Evolutionary conservation across 2,113 vertebrate species (phyloP).

Genomic region (Orientallactaga bullata): DNA sequence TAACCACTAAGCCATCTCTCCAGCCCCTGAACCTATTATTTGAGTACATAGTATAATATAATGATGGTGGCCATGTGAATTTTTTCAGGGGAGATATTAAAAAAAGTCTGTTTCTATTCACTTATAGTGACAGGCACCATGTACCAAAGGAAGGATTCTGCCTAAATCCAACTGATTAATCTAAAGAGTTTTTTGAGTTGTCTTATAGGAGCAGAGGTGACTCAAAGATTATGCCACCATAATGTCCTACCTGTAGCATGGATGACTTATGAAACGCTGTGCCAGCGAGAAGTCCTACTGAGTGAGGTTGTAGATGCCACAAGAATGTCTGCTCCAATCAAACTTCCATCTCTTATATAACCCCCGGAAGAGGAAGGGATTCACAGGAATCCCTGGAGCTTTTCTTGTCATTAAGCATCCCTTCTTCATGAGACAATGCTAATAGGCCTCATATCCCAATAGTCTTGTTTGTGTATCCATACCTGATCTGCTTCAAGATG

Average conservation of each 20-base stretch:
- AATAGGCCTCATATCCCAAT: background rate
- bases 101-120: background rate
- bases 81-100: background rate
- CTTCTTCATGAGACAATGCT: background rate
- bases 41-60: background rate
- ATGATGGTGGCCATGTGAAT: background rate
- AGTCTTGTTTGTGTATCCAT: background rate
- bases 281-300: background rate
- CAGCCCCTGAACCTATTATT: background rate
- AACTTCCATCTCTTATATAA: background rate
- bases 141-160: background rate
- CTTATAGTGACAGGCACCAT: accelerated
- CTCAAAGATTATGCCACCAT: background rate
- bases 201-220: background rate
- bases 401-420: background rate
- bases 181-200: background rate
- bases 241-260: background rate
- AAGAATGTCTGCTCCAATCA: background rate
- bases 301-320: background rate
- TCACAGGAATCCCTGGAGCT: too few relatives aligned
- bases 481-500: background rate
- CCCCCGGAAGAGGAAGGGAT: too few relatives aligned
- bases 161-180: background rate
- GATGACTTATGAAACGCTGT: background rate
- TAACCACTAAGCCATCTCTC: too few relatives aligned